These are phyloP conservation scores for Hypothenemus hampei DNA, from an alignment of 1,140 invertebrate genomes.

Conservation along the genomic window DNA sequence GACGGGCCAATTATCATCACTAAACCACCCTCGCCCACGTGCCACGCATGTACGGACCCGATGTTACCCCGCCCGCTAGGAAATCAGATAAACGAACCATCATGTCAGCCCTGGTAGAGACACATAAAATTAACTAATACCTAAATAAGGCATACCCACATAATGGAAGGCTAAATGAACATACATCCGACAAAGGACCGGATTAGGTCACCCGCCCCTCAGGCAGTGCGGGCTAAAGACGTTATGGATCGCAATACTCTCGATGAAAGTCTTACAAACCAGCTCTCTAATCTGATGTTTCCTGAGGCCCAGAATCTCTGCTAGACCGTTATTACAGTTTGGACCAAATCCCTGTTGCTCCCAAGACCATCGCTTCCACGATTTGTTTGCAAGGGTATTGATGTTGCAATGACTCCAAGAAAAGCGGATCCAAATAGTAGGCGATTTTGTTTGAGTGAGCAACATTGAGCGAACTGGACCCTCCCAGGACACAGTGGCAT, in stretches of 20 bases:
- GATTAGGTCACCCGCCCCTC: too few relatives aligned
- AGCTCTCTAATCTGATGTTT: neutral
- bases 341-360: neutral
- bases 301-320: neutral
- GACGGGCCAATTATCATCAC: too few relatives aligned
- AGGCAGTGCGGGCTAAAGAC: neutral
- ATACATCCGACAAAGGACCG: too few relatives aligned
- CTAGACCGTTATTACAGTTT: neutral
- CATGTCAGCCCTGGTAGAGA: too few relatives aligned
- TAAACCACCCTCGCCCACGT: too few relatives aligned
- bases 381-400: neutral
- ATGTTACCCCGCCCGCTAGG: too few relatives aligned
- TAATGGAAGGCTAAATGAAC: too few relatives aligned
- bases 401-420: neutral
- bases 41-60: too few relatives aligned
- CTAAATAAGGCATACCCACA: too few relatives aligned
- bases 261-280: neutral
- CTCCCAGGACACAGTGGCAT: neutral
- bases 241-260: neutral
- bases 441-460: neutral
- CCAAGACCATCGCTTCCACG: neutral
- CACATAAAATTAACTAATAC: too few relatives aligned
- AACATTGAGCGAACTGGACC: neutral
- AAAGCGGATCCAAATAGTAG: neutral
- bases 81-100: too few relatives aligned